A percentile compares a stretch with the other conserved stretches of the same genome.
Evolutionary conservation across 2,888 invertebrate species (phyloP).

Genomic region (Rhopalosiphum nymphaeae): DNA sequence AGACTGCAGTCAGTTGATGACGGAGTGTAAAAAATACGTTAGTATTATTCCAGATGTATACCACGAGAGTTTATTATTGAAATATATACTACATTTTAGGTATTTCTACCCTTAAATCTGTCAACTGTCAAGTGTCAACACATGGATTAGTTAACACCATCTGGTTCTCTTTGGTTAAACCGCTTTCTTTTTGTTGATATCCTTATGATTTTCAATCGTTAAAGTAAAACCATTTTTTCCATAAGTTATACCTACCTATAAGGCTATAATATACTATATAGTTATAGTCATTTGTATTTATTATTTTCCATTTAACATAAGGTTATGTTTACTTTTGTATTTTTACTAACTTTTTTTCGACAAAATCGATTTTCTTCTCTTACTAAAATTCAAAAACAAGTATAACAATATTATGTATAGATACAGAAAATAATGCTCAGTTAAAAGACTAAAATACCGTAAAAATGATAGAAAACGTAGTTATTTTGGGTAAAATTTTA

Average conservation of each 20-base stretch:
- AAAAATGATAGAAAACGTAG: no score
- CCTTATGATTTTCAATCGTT: not conserved
- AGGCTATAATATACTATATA: no score
- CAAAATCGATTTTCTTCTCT: no score
- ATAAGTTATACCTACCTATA: not conserved
- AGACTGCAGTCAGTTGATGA: not conserved
- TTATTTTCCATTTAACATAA: not conserved
- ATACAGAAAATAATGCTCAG: no score
- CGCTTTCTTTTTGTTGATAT: not conserved
- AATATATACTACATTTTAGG: not conserved
- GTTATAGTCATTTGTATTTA: not conserved
- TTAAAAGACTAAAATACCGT: no score
- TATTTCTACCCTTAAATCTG: constrained; percentile 26
- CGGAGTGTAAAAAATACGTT: not conserved
- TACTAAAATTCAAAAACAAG: no score
- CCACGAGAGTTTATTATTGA: not conserved
- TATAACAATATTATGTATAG: no score
- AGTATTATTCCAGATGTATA: not conserved
- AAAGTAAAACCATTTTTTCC: not conserved
- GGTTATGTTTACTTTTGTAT: not conserved
- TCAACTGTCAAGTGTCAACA: constrained; percentile 10
- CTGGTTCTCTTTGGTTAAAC: not conserved
- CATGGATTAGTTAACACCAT: constrained; percentile 7
- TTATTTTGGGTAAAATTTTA: no score
- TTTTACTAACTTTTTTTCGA: not conserved